phyloP scores from a whole-genome alignment of 2,888 invertebrate genomes.

The Gastrophysa polygoni region DNA sequence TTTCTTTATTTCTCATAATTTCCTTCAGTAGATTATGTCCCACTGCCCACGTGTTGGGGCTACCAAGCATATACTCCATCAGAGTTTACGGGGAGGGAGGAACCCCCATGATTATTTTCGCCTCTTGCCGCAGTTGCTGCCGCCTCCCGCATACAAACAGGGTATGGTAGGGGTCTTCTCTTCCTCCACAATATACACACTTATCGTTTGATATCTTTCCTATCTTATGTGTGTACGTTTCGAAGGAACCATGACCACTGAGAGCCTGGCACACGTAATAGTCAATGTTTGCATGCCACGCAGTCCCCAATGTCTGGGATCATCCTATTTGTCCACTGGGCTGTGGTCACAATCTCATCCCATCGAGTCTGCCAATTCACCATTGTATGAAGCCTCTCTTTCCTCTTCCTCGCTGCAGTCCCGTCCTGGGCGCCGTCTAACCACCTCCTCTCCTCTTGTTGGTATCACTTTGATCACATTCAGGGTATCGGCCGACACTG shows the following conservation, averaged over 20 bases:
- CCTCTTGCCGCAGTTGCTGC: not conserved
- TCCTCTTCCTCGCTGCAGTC: too few species aligned
- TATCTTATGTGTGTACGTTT: not conserved
- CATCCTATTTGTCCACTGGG: conserved; percentile 5
- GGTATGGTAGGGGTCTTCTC: not conserved
- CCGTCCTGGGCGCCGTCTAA: too few species aligned
- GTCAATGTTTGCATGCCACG: not conserved
- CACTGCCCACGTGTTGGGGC: not conserved
- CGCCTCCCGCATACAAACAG: conserved; percentile 1
- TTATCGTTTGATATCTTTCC: not conserved
- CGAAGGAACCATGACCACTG: conserved; percentile 1
- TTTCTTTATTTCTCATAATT: too few species aligned
- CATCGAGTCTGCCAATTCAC: conserved; percentile 7
- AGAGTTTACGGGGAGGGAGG: not conserved
- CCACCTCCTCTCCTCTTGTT: conserved; percentile 2
- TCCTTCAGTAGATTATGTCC: too few species aligned
- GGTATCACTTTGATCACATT: conserved; percentile 1
- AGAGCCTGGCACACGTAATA: conserved; percentile 6
- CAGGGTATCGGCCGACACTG: conserved; percentile 4
- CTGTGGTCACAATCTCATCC: not conserved
- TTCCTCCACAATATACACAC: not conserved
- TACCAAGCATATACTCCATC: not conserved
- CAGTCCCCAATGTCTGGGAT: not conserved
- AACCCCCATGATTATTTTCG: not conserved
- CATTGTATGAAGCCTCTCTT: not conserved